Percentiles rank a stretch among this genome's conserved stretches.
Evolutionary conservation across 2,888 invertebrate genomes (phyloP).

Genomic region (Plebejus anna): DNA sequence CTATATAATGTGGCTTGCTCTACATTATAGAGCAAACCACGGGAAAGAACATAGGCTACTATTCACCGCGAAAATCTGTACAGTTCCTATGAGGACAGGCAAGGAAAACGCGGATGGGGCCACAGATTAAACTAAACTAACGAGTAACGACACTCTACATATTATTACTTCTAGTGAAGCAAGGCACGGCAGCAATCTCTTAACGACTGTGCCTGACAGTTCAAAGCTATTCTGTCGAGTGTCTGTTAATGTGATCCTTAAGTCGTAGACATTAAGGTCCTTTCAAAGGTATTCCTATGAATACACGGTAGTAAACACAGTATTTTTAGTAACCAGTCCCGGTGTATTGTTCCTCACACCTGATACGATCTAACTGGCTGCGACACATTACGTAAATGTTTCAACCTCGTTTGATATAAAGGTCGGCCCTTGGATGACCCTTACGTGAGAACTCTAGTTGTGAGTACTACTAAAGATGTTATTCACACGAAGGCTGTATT

Average conservation of each 20-base stretch:
- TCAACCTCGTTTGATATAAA: constrained; percentile 1
- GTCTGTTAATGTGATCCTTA: not conserved
- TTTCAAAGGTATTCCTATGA: not conserved
- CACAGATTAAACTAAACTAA: not conserved
- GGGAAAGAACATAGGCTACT: not conserved
- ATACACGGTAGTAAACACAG: not conserved
- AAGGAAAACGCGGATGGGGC: not conserved
- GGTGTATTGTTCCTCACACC: constrained; percentile 9
- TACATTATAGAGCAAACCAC: not conserved
- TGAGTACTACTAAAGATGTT: not conserved
- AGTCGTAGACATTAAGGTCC: not conserved
- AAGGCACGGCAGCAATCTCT: not conserved
- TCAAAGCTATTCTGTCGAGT: not conserved
- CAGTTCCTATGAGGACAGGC: not conserved
- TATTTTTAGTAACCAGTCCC: constrained; percentile 13
- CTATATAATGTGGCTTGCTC: too few relatives aligned
- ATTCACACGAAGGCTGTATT: not conserved
- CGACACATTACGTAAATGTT: constrained; percentile 27
- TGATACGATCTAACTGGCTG: constrained; percentile 5
- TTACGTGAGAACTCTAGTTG: constrained; percentile 20
- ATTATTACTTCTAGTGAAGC: not conserved
- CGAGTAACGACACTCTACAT: not conserved
- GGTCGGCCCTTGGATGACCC: constrained; percentile 24
- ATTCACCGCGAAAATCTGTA: too few relatives aligned
- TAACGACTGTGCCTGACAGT: not conserved